These are phyloP conservation scores for Conus ventricosus DNA, from an alignment of 1,140 invertebrate genomes.

Conservation along the genomic window DNA sequence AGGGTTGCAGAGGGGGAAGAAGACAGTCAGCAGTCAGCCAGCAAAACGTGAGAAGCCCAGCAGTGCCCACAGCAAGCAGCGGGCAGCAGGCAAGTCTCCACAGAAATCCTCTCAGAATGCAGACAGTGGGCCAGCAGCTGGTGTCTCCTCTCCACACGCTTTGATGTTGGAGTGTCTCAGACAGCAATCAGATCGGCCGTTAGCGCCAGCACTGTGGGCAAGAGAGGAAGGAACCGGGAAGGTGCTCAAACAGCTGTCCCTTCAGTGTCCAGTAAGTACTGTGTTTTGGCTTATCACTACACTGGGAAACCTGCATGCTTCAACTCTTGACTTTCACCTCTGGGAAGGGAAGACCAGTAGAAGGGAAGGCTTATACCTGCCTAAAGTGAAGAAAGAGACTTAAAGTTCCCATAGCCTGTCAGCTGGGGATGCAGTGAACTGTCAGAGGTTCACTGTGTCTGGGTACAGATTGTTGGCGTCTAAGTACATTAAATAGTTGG, in stretches of 20 bases:
- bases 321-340: no score
- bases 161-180: conserved; percentile 55
- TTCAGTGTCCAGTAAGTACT: not conserved
- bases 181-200: conserved; percentile 8
- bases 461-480: no score
- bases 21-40: not conserved
- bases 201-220: not conserved
- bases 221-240: not conserved
- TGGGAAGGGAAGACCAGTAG: no score
- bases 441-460: no score
- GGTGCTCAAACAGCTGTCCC: not conserved
- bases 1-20: not conserved
- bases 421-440: no score
- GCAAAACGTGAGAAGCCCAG: not conserved
- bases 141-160: conserved; percentile 45
- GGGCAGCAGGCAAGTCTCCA: not conserved
- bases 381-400: no score
- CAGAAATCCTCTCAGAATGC: not conserved
- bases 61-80: not conserved
- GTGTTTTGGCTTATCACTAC: no score
- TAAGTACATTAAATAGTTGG: no score
- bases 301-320: no score
- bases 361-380: no score
- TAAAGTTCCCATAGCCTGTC: no score
- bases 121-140: not conserved